phyloP scores from a whole-genome alignment of 92 coral and sea anemone genomes.

The Porites evermanni region DNA sequence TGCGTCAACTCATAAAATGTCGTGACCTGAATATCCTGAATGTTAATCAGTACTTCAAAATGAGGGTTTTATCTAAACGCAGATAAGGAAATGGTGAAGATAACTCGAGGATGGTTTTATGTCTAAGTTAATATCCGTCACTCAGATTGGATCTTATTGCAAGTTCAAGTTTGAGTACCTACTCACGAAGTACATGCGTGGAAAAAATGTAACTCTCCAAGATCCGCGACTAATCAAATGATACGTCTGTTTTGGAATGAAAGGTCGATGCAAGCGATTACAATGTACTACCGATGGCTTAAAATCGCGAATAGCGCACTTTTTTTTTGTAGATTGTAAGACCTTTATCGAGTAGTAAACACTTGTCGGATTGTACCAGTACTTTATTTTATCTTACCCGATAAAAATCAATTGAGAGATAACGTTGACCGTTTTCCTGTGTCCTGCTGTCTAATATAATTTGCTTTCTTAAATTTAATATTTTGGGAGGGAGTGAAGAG shows the following conservation, averaged over 20 bases:
- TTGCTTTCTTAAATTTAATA: background rate
- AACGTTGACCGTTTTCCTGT: background rate
- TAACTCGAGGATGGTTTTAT: background rate
- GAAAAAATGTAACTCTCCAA: background rate
- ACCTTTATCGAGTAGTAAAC: too few species aligned
- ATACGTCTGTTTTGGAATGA: too few species aligned
- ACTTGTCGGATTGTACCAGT: too few species aligned
- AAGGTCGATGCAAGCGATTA: too few species aligned
- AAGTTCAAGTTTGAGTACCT: slow-evolving; percentile 13
- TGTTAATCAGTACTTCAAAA: too few species aligned
- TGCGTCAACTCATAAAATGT: too few species aligned
- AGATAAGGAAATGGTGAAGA: background rate
- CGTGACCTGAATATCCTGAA: too few species aligned
- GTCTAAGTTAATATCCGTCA: background rate
- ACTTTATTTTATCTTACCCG: background rate
- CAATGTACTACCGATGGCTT: too few species aligned
- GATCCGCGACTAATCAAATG: too few species aligned
- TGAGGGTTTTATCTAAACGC: background rate
- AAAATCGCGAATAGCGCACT: too few species aligned
- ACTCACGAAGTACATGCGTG: background rate
- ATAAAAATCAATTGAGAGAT: background rate
- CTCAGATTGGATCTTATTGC: slow-evolving; percentile 11
- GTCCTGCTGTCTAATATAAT: background rate
- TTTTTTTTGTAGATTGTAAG: too few species aligned
- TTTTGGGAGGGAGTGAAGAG: too few species aligned